These are phyloP conservation scores for Carlito syrichta DNA, from an alignment of 2,113 vertebrate species.

Conservation along the genomic window DNA sequence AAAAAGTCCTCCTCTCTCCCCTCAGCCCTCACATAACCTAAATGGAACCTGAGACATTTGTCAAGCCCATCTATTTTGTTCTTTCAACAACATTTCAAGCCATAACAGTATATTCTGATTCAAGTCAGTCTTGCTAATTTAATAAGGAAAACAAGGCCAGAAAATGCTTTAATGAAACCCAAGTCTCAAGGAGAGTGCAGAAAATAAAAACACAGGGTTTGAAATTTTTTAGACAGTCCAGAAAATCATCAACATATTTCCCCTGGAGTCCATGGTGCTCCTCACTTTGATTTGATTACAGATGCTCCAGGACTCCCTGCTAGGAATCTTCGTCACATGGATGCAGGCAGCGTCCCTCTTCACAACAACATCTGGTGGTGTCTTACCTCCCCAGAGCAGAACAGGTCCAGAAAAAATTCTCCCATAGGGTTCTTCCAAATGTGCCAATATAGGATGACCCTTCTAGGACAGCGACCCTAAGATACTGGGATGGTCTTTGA, in stretches of 20 bases:
- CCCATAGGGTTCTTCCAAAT: neutral
- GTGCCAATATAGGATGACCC: neutral
- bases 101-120: conserved; percentile 48
- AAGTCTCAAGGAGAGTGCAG: conserved; percentile 62
- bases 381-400: neutral
- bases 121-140: conserved; percentile 66
- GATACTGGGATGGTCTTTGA: neutral
- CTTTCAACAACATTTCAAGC: conserved; percentile 61
- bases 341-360: neutral
- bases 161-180: conserved; percentile 63
- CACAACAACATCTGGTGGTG: neutral
- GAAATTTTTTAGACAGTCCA: conserved; percentile 68
- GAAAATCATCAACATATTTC: conserved; percentile 64
- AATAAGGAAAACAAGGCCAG: conserved; percentile 66
- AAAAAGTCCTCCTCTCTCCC: neutral
- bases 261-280: neutral
- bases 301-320: neutral
- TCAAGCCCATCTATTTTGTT: conserved; percentile 15
- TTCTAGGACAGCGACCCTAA: neutral
- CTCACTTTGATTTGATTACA: neutral
- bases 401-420: neutral
- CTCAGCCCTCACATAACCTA: neutral
- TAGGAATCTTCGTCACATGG: neutral
- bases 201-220: conserved; percentile 70
- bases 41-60: conserved; percentile 23